Percentiles rank a stretch among this genome's conserved stretches.
phyloP scores from a whole-genome alignment of 2,888 invertebrate species.

The Zygothrica quintamaculata region DNA sequence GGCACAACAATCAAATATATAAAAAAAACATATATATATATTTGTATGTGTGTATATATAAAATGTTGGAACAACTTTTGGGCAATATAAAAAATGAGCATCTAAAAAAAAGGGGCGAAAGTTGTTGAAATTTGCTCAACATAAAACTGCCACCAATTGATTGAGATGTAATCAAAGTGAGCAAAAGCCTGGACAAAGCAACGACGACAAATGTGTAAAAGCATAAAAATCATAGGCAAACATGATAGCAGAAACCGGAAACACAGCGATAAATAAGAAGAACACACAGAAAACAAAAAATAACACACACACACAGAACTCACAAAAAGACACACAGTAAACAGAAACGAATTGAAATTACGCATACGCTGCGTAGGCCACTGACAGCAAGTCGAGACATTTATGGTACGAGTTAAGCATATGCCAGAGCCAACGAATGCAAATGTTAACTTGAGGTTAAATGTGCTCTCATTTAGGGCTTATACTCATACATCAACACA shows the following conservation, averaged over 20 bases:
- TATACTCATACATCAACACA: conserved; percentile 58
- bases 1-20: conserved; percentile 9
- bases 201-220: conserved; percentile 49
- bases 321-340: no score
- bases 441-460: conserved; percentile 69
- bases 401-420: conserved; percentile 47
- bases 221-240: conserved; percentile 63
- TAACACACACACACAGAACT: conserved; percentile 59
- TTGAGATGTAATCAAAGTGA: conserved; percentile 79
- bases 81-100: conserved; percentile 73
- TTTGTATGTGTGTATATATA: no score
- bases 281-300: conserved; percentile 28
- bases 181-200: conserved; percentile 33
- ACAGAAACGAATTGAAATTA: no score
- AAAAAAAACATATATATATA: conserved; percentile 5
- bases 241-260: conserved; percentile 19
- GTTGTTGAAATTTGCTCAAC: conserved; percentile 70
- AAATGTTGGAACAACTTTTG: conserved; percentile 41
- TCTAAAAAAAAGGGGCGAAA: conserved; percentile 66
- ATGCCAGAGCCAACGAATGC: conserved; percentile 54
- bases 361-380: no score
- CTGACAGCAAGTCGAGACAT: no score
- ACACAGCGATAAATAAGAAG: conserved; percentile 18
- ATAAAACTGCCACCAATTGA: conserved; percentile 80
- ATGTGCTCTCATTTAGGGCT: conserved; percentile 51